Percentiles rank a stretch among this genome's conserved stretches.
phyloP scores from a whole-genome alignment of 2,797 vertebrate genomes.

The Chromis chromis region DNA sequence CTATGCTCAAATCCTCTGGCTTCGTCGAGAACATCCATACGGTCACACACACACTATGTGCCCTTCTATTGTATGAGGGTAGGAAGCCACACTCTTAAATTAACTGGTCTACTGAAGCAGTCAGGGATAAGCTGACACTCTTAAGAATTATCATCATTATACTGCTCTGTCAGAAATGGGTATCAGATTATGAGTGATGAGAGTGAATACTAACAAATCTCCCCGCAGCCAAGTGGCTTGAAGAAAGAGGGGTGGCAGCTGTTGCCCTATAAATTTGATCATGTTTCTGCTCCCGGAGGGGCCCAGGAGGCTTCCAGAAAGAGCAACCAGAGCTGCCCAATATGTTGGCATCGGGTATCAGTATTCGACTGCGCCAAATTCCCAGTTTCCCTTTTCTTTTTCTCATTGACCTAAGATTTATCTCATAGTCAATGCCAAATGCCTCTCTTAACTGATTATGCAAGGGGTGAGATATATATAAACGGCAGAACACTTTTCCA shows the following conservation, averaged over 20 bases:
- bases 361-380: slow-evolving; percentile 51
- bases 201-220: slow-evolving; percentile 77
- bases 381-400: slow-evolving; percentile 35
- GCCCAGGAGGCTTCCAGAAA: slow-evolving; percentile 67
- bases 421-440: slow-evolving; percentile 57
- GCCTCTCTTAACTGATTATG: slow-evolving; percentile 41
- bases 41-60: slow-evolving; percentile 25
- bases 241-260: slow-evolving; percentile 75
- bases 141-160: slow-evolving; percentile 82
- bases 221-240: slow-evolving; percentile 67
- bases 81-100: slow-evolving; percentile 80
- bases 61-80: slow-evolving; percentile 61
- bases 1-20: slow-evolving; percentile 49
- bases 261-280: slow-evolving; percentile 78
- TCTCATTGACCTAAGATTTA: slow-evolving; percentile 60
- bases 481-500: slow-evolving; percentile 27
- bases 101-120: slow-evolving; percentile 83
- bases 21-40: slow-evolving; percentile 63
- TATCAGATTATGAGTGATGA: slow-evolving; percentile 82
- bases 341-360: slow-evolving; percentile 48
- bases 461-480: slow-evolving; percentile 26
- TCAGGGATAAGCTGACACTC: slow-evolving; percentile 78
- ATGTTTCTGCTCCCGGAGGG: slow-evolving; percentile 61
- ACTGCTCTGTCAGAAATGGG: slow-evolving; percentile 78
- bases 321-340: slow-evolving; percentile 68